Base-by-base conservation (phyloP, 2,113 vertebrate genomes). In the Oreochromis spilurus region DNA sequence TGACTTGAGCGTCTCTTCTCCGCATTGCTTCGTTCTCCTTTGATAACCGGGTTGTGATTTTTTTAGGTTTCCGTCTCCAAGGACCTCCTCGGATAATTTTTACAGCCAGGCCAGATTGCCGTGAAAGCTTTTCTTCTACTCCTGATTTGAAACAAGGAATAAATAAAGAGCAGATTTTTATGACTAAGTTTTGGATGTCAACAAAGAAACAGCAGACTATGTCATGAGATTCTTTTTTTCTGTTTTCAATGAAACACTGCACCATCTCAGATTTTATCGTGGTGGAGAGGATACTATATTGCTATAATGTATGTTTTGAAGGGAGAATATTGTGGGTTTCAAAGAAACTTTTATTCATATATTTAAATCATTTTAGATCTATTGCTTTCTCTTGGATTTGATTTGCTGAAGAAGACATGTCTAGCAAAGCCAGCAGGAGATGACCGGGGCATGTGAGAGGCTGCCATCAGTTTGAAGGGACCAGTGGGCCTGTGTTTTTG, bases 111-210 rank as follows among this genome's bases (percentile, higher is more conserved):
- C 84, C 82, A 84, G 67, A 93, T 77, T 88, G 70, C 72, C 17
- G 2, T 83, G 48, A 87, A 90, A 67, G 62, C 8, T 50, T 88
- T 86, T 85, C 29, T 75, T 82, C 53, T n/a, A 19, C 67, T 84
- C 70, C 85, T 81, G 87, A 83, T 57, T 75, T 78, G 14, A 80
- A 90, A 88, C 45, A 84, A 75, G 48, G 26, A 58, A 87, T 78
- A 92, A 91, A 93, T 89, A 70, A 92, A 72, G 14, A 90, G 81
- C 91, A 92, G 70, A 87, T 89, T 91, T 90, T 26, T 85, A 60
- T 50, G 82, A 72, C 50, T 54, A 48, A 72, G 53, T 84, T 87
- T 92, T 90, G 82, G 83, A 55, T 81, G 26, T 58, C 79, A 83
- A 89, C 79, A 45, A 90, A 88, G 52, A 52, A 88, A 85, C 77